A percentile compares a stretch with the other conserved stretches of the same genome.
phyloP scores from a whole-genome alignment of 2,113 vertebrate species.

The Myrmophylax atrothorax region DNA sequence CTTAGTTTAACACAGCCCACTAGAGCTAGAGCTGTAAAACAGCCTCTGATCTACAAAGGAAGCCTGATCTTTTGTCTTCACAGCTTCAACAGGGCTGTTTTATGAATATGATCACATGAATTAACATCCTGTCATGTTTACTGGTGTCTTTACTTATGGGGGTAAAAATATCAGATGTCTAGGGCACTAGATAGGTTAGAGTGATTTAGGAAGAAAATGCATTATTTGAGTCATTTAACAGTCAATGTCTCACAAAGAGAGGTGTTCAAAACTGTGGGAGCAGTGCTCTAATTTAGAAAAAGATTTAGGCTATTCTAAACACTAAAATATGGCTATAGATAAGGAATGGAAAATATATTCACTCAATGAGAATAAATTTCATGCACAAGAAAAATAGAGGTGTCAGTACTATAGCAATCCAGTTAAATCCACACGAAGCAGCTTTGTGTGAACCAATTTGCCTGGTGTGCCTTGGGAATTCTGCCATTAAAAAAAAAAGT shows the following conservation, averaged over 20 bases:
- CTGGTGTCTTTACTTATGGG: not conserved
- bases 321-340: not conserved
- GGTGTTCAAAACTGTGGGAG: not conserved
- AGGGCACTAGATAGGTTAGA: not conserved
- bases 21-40: not conserved
- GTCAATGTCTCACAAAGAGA: not conserved
- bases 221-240: not conserved
- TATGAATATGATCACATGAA: not conserved
- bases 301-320: not conserved
- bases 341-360: not conserved
- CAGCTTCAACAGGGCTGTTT: not conserved
- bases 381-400: not conserved
- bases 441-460: not conserved
- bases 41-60: not conserved
- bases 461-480: not conserved
- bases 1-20: not conserved
- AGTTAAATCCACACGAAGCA: not conserved
- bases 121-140: not conserved
- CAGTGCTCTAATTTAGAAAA: not conserved
- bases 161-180: not conserved
- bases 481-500: not conserved
- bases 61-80: not conserved
- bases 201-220: not conserved
- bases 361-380: not conserved
- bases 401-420: not conserved